Evolutionary conservation across 2,888 invertebrate species (phyloP).

Genomic region (Empis livida): DNA sequence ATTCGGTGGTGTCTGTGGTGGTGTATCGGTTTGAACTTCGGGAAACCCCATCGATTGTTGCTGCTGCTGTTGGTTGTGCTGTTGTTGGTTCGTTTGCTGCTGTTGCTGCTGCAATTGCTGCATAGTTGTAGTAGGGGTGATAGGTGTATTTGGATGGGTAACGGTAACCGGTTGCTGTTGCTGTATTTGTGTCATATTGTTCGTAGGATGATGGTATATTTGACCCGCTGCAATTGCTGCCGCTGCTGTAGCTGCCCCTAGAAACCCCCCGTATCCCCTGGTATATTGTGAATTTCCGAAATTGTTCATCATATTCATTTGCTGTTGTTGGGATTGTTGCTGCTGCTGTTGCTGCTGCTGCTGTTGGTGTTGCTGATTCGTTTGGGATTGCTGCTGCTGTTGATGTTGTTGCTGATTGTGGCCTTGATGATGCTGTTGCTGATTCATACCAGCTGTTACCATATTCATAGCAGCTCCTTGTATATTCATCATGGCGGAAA

Average conservation of each 20-base stretch:
- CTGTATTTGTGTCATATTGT: conserved; percentile 22
- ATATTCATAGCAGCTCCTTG: conserved; percentile 15
- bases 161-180: conserved; percentile 33
- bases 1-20: conserved; percentile 87
- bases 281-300: conserved; percentile 45
- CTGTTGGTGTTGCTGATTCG: conserved; percentile 34
- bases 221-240: conserved; percentile 23
- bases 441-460: conserved; percentile 16
- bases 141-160: conserved; percentile 25
- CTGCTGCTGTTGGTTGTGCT: conserved; percentile 21
- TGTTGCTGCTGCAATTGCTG: conserved; percentile 18
- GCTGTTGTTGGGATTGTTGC: conserved; percentile 10
- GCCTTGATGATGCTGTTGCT: conserved; percentile 11
- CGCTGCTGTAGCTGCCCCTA: conserved; percentile 37
- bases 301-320: conserved; percentile 33
- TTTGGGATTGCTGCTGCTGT: conserved; percentile 18
- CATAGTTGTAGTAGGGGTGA: conserved; percentile 25
- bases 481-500: conserved; percentile 17
- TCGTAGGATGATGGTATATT: conserved; percentile 26
- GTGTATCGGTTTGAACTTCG: conserved; percentile 76
- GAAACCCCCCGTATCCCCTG: conserved; percentile 52
- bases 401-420: conserved; percentile 19
- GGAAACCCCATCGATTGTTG: conserved; percentile 58
- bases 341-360: conserved; percentile 12
- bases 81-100: conserved; percentile 17